Conservation (phyloP, 2,113 vertebrate genomes). For the Oreochromis niloticus region DNA sequence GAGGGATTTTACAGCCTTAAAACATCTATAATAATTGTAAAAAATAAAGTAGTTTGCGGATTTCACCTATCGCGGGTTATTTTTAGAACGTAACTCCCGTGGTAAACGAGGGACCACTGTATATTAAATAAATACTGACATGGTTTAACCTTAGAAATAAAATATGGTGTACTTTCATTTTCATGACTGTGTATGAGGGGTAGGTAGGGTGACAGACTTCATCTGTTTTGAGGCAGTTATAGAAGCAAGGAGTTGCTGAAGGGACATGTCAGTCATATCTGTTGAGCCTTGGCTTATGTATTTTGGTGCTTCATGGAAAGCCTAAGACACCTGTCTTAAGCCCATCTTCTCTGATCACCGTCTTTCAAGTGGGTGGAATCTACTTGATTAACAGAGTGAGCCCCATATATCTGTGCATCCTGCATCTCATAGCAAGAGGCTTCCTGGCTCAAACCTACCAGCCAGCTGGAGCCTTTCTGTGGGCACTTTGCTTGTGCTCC, state of each 20-base stretch:
- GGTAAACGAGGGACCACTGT: background rate
- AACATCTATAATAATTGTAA: no score
- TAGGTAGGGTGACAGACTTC: background rate
- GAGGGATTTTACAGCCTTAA: no score
- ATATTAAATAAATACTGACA: background rate
- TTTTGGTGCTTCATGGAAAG: background rate
- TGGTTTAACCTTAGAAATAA: background rate
- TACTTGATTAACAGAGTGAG: background rate
- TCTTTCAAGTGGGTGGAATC: background rate
- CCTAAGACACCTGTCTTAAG: background rate
- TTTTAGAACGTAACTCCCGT: background rate
- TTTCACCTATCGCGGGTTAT: background rate
- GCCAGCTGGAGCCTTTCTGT: background rate
- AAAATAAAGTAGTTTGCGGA: background rate
- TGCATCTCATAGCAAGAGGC: background rate
- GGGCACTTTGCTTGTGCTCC: background rate
- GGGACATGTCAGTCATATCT: background rate
- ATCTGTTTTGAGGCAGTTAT: background rate
- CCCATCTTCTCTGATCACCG: background rate
- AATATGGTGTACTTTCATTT: background rate
- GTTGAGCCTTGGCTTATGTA: background rate
- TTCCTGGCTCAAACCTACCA: background rate
- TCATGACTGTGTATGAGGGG: background rate
- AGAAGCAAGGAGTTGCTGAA: background rate
- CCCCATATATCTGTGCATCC: background rate